These are phyloP conservation scores for Cremastinae sp. DNA, from an alignment of 2,888 invertebrate species.

Conservation along the genomic window DNA sequence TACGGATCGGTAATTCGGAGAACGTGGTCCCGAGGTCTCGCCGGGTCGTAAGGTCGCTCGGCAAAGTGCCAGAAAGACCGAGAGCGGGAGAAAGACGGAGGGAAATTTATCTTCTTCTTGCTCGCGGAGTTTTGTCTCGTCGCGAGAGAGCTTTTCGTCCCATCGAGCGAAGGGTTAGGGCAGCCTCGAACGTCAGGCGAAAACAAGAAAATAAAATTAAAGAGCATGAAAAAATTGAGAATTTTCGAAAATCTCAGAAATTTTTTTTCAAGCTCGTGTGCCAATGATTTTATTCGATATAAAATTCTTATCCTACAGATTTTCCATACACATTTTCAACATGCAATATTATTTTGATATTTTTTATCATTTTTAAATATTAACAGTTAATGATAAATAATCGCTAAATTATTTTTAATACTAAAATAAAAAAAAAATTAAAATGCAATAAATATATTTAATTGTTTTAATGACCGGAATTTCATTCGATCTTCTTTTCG, in stretches of 20 bases:
- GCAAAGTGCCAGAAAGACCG: slow-evolving; percentile 76
- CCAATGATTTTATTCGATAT: neutral
- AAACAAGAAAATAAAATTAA: neutral
- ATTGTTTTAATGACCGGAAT: too few species aligned
- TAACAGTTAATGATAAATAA: too few species aligned
- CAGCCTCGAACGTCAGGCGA: neutral
- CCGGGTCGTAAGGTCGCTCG: slow-evolving; percentile 76
- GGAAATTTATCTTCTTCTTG: slow-evolving; percentile 58
- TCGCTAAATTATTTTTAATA: too few species aligned
- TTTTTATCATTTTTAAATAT: too few species aligned
- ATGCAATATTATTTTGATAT: too few species aligned
- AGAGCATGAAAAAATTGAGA: neutral
- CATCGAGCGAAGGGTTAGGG: slow-evolving; percentile 9
- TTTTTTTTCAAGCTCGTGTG: neutral
- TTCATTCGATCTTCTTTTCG: too few species aligned
- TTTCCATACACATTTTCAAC: neutral
- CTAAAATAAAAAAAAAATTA: too few species aligned
- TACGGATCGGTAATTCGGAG: slow-evolving; percentile 77
- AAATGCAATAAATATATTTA: too few species aligned
- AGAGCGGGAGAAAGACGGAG: slow-evolving; percentile 71
- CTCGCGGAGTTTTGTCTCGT: slow-evolving; percentile 40
- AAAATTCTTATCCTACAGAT: neutral
- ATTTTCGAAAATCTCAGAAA: neutral
- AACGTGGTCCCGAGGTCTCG: slow-evolving; percentile 75
- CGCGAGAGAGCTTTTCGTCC: slow-evolving; percentile 26